phyloP scores from a whole-genome alignment of 1,140 invertebrate species.

The Drosophila insularis region DNA sequence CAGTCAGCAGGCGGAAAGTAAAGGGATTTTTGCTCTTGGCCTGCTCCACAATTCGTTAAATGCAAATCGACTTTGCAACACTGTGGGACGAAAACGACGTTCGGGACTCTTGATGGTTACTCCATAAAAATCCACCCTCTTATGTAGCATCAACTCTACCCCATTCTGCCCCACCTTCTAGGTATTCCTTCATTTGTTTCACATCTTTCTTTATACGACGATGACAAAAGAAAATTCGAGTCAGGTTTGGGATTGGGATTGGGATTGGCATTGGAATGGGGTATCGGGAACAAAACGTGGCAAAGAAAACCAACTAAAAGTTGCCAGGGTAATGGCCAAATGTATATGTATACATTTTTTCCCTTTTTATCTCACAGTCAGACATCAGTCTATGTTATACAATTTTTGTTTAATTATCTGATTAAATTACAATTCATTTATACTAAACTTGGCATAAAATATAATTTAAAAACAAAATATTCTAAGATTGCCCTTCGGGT shows the following conservation, averaged over 20 bases:
- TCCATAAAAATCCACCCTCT: conserved; percentile 19
- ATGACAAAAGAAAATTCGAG: conserved; percentile 13
- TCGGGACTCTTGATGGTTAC: conserved; percentile 11
- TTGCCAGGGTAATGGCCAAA: background rate
- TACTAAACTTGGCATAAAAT: too few relatives aligned
- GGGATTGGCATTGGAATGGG: background rate
- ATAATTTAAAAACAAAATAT: too few relatives aligned
- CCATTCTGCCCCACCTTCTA: background rate
- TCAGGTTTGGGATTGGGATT: background rate
- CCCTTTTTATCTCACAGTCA: background rate
- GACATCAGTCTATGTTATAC: background rate
- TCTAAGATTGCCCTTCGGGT: too few relatives aligned
- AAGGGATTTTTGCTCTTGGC: too few relatives aligned
- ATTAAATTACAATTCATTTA: too few relatives aligned
- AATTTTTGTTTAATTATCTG: too few relatives aligned
- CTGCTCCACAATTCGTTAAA: too few relatives aligned
- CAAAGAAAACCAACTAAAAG: background rate
- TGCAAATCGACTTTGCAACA: background rate
- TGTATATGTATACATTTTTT: background rate
- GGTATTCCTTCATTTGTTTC: background rate
- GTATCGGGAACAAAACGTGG: background rate
- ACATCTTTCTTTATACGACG: conserved; percentile 6
- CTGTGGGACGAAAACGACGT: conserved; percentile 2
- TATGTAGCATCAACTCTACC: conserved; percentile 3
- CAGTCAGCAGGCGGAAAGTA: too few relatives aligned